phyloP scores from a whole-genome alignment of 2,113 vertebrate genomes.

The Mesembrinibis cayennensis region DNA sequence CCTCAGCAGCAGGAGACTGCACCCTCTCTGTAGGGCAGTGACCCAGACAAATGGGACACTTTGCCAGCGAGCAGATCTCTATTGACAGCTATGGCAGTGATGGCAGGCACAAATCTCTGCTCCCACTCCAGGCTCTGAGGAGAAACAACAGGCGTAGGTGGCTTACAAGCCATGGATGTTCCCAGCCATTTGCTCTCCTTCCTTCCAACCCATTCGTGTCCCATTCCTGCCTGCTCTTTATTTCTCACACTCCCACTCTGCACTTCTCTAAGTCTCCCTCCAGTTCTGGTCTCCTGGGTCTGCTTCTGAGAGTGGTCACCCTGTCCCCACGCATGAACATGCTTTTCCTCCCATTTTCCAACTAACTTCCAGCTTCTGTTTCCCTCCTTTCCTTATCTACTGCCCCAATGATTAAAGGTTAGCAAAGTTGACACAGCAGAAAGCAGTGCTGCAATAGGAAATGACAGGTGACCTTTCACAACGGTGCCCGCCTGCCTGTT shows the following conservation, averaged over 20 bases:
- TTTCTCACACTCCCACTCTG: neutral
- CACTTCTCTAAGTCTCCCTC: neutral
- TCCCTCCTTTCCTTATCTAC: neutral
- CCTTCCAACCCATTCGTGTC: neutral
- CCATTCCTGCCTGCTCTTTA: neutral
- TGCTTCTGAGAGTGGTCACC: neutral
- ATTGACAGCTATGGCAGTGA: neutral
- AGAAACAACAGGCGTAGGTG: neutral
- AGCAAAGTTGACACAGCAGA: neutral
- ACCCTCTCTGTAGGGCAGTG: neutral
- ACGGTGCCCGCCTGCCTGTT: neutral
- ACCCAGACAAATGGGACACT: neutral
- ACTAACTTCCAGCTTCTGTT: neutral
- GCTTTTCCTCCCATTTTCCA: neutral
- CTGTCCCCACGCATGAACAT: neutral
- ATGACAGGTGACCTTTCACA: slow-evolving; percentile 43
- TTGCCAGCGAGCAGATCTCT: neutral
- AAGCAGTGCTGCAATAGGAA: neutral
- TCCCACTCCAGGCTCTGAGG: neutral
- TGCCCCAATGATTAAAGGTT: slow-evolving; percentile 16
- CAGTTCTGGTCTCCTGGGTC: neutral
- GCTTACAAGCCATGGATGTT: neutral
- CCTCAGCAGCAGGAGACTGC: neutral
- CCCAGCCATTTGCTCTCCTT: neutral
- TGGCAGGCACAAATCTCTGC: neutral